A percentile compares a stretch with the other conserved stretches of the same genome.
phyloP scores from a whole-genome alignment of 2,888 invertebrate species.

The Ormyrus rosae region DNA sequence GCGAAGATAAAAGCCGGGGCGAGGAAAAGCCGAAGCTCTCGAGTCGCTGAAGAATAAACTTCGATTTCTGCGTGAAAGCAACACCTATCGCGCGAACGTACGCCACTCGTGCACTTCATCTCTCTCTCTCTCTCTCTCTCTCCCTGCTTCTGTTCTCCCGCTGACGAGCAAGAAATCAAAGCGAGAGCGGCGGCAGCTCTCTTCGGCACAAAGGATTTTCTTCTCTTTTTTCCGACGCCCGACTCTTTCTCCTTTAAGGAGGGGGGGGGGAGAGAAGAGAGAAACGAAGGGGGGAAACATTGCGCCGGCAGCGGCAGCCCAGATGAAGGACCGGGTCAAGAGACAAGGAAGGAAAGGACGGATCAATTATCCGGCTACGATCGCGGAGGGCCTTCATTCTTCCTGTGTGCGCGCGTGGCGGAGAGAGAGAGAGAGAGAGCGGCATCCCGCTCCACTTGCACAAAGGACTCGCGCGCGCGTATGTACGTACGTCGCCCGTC shows the following conservation, averaged over 20 bases:
- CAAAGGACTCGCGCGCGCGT: conserved; percentile 7
- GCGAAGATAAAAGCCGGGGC: neutral
- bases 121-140: too few relatives aligned
- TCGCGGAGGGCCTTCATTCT: conserved; percentile 21
- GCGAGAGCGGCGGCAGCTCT: neutral
- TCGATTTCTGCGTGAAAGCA: conserved; percentile 20
- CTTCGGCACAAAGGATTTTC: conserved; percentile 43
- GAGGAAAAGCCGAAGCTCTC: neutral
- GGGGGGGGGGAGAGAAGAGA: conserved; percentile 7
- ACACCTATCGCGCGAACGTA: neutral
- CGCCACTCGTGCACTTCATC: neutral
- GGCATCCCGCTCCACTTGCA: conserved; percentile 14
- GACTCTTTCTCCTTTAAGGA: conserved; percentile 24
- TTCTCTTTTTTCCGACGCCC: conserved; percentile 7
- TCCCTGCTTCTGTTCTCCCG: neutral
- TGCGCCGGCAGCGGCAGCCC: conserved; percentile 6
- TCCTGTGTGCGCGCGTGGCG: conserved; percentile 16
- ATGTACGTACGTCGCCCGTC: neutral
- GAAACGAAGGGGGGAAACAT: conserved; percentile 23
- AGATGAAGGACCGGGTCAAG: conserved; percentile 48
- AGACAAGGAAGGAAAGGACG: conserved; percentile 38
- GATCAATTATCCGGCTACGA: conserved; percentile 51
- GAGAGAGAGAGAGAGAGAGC: neutral
- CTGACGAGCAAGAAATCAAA: conserved; percentile 34
- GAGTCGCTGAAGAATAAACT: conserved; percentile 3